A percentile compares a stretch with the other conserved stretches of the same genome.
Conservation (phyloP, 2,888 invertebrate genomes). For the Mythimna loreyi region DNA sequence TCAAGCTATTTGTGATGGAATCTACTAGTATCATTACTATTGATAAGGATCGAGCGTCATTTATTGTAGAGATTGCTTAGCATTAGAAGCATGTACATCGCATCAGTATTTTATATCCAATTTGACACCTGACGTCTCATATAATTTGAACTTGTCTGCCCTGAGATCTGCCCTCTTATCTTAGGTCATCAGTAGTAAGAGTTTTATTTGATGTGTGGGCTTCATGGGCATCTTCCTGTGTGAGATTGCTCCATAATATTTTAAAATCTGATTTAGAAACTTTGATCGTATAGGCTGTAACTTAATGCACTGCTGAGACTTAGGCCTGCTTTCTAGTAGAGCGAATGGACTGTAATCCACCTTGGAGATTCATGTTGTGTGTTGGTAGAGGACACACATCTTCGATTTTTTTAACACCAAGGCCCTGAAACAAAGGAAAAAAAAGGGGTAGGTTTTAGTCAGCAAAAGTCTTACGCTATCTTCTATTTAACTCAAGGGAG, state of each 20-base stretch:
- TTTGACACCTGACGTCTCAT: constrained; percentile 47
- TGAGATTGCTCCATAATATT: not conserved
- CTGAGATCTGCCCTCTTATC: constrained; percentile 41
- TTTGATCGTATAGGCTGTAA: too few species aligned
- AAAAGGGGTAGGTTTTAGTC: too few species aligned
- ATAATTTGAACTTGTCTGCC: constrained; percentile 45
- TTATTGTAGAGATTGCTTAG: constrained; percentile 33
- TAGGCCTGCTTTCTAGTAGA: too few species aligned
- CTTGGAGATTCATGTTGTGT: too few species aligned
- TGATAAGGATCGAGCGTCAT: constrained; percentile 56
- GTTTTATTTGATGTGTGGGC: constrained; percentile 23
- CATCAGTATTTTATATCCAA: constrained; percentile 45
- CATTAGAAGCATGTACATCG: constrained; percentile 31
- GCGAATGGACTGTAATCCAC: too few species aligned
- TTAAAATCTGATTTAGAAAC: not conserved
- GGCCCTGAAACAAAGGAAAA: too few species aligned
- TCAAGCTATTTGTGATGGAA: constrained; percentile 31
- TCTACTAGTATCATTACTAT: constrained; percentile 41
- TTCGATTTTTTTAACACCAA: too few species aligned
- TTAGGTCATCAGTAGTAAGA: constrained; percentile 41
- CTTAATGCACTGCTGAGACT: too few species aligned
- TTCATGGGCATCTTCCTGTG: not conserved
- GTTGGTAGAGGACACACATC: too few species aligned
- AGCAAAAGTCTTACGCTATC: too few species aligned
- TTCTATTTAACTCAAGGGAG: too few species aligned